These are phyloP conservation scores for Falco novaeseelandiae DNA, from an alignment of 2,797 vertebrate genomes.

Conservation along the genomic window DNA sequence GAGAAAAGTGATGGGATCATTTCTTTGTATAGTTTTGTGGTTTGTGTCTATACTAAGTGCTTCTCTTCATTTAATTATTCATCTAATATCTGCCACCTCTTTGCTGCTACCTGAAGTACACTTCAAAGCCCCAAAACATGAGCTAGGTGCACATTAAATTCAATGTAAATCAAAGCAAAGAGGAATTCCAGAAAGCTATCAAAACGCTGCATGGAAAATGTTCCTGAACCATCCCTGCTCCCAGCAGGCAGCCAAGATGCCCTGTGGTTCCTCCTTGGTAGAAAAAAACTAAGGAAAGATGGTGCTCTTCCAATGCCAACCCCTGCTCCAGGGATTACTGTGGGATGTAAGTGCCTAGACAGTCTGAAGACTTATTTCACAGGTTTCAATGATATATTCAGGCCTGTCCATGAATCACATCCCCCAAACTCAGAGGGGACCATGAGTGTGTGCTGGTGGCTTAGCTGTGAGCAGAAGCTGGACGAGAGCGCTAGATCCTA, in stretches of 20 bases:
- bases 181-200: neutral
- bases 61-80: constrained; percentile 5
- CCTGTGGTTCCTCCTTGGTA: neutral
- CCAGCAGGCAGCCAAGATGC: neutral
- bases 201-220: neutral
- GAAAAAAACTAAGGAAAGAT: neutral
- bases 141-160: neutral
- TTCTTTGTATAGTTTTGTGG: neutral
- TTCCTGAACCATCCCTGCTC: neutral
- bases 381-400: neutral
- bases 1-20: accelerated
- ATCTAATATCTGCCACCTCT: neutral
- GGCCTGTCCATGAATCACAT: neutral
- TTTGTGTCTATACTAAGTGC: neutral
- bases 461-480: neutral
- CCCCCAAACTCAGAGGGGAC: neutral
- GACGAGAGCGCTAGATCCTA: neutral
- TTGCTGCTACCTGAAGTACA: neutral
- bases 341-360: neutral
- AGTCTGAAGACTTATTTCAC: neutral
- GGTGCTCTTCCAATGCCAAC: neutral
- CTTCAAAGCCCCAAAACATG: neutral
- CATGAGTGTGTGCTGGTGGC: accelerated
- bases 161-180: neutral
- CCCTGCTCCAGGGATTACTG: neutral